Base-by-base conservation (phyloP, 2,797 vertebrate species). In the Molossus molossus region DNA sequence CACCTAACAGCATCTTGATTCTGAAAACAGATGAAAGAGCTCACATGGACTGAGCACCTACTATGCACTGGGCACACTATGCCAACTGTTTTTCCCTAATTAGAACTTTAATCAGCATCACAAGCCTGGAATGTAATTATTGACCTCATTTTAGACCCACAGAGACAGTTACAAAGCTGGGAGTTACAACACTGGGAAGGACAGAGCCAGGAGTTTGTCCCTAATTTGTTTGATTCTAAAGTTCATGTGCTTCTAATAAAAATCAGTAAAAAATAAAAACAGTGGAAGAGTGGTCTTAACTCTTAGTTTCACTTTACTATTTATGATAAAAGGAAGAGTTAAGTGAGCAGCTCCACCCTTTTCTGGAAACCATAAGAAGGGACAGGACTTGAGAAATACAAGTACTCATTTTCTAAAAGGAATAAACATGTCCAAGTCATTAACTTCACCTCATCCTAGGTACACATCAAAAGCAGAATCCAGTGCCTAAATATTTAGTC, bases 71-170 rank as follows among this genome's bases (percentile, higher is more conserved):
- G 18, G 23, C 21, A 65, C 29, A 70, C 45, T 60, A 23, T 45
- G 53, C 33, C 53, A 70, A 88, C 37, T 50, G n/a, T 50, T 55
- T 81, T 90, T 55, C 65, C n/a, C 27, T 88, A 81, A 76, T 82
- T 77, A 64, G 50, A 69, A 87, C 57, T 87, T 58, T 69, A 87
- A 81, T 48, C 40, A 18, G 3, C 13, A 75, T 81, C 29, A 25
- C 10, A 73, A 72, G 27, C 21, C 33, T 91, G 18, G 29, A 48
- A 53, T 90, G 29, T 33, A 70, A 50, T 29, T 37, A 75, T 18
- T 92, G 29, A 53, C 11, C 23, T 67, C 91, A 55, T 77, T 72
- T 90, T 84, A 77, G 62, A 57, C 27, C 11, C 53, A 77, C 3
- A 81, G n/a, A 75, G 27, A 40, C 29, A 76, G 40, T 60, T 69